These are phyloP conservation scores for Aphidius ervi DNA, from an alignment of 1,140 invertebrate genomes.

Conservation along the genomic window DNA sequence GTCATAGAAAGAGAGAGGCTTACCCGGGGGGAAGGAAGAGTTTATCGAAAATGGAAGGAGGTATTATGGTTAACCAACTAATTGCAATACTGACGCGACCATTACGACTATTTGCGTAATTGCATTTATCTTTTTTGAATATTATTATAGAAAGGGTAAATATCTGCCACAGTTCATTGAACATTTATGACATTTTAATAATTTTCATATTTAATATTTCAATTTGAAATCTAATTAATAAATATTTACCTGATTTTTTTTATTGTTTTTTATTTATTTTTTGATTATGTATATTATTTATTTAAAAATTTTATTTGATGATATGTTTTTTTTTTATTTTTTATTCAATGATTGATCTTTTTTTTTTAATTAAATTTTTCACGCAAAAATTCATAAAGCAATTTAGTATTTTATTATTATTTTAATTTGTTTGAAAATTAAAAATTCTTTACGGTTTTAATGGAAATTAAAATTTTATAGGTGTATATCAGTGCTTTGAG, in stretches of 20 bases:
- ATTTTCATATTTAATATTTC: conserved; percentile 6
- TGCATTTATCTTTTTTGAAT: conserved; percentile 33
- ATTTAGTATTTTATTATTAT: too few relatives aligned
- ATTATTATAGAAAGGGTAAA: neutral
- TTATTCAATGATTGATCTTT: neutral
- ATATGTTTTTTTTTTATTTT: neutral
- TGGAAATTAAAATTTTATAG: too few relatives aligned
- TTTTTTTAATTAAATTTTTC: neutral
- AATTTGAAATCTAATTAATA: neutral
- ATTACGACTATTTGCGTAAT: conserved; percentile 39
- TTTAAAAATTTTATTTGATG: neutral
- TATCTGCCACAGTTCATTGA: neutral
- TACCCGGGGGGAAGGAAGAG: neutral
- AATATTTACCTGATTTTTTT: neutral
- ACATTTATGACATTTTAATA: conserved; percentile 6
- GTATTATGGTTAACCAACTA: conserved; percentile 39
- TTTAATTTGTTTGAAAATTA: too few relatives aligned
- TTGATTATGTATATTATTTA: too few relatives aligned
- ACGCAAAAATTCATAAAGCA: too few relatives aligned
- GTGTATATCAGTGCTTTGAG: too few relatives aligned
- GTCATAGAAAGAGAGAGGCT: too few relatives aligned
- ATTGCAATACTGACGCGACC: conserved; percentile 43
- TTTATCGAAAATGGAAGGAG: neutral
- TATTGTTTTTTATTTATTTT: neutral
- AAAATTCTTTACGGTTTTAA: too few relatives aligned